phyloP scores from a whole-genome alignment of 1,140 invertebrate species.

The Frieseomelitta varia region DNA sequence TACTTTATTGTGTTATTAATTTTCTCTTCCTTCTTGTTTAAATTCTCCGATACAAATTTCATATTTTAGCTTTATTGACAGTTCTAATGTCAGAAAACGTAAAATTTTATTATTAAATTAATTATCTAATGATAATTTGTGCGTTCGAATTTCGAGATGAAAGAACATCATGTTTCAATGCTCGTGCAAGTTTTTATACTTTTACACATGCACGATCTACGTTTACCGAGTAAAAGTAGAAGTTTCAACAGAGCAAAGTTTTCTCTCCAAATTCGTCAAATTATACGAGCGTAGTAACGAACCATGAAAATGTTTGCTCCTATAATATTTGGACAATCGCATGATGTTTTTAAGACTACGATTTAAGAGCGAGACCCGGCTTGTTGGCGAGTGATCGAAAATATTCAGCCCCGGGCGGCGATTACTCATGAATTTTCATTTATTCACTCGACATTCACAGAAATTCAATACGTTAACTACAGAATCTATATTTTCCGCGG shows the following conservation, averaged over 20 bases:
- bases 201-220: neutral
- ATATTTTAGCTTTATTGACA: too few relatives aligned
- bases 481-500: constrained; percentile 29
- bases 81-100: too few relatives aligned
- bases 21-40: too few relatives aligned
- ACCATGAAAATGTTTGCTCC: neutral
- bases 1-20: too few relatives aligned
- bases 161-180: neutral
- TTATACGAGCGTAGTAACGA: neutral
- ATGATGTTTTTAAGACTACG: constrained; percentile 11
- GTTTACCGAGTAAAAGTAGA: neutral
- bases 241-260: neutral
- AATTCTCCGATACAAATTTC: too few relatives aligned
- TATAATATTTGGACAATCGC: constrained; percentile 14
- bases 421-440: constrained; percentile 51
- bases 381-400: constrained; percentile 25
- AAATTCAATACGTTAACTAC: constrained; percentile 45
- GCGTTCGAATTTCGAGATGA: neutral
- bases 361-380: neutral
- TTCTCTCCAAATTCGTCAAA: neutral
- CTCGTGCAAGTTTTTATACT: too few relatives aligned
- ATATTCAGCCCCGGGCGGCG: constrained; percentile 10
- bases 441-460: constrained; percentile 28
- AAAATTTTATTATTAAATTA: too few relatives aligned
- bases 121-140: too few relatives aligned